phyloP scores from a whole-genome alignment of 2,888 invertebrate species.

The Pantelozetes paolii region DNA sequence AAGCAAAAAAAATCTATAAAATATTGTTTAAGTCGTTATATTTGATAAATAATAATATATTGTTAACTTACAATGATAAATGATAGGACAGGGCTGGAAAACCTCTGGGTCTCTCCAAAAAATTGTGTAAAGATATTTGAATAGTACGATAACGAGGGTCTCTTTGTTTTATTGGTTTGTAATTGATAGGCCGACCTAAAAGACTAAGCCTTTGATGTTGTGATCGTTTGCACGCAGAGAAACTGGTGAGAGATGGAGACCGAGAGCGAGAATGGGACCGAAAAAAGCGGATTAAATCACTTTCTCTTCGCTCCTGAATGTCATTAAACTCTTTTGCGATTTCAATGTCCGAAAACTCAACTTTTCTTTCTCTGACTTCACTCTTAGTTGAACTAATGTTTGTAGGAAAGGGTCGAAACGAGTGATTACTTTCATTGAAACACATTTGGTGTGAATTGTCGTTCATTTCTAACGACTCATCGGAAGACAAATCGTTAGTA shows the following conservation, averaged over 20 bases:
- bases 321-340: not conserved
- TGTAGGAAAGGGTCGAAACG: not conserved
- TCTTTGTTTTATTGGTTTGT: slow-evolving; percentile 61
- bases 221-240: slow-evolving; percentile 35
- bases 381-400: not conserved
- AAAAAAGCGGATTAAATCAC: slow-evolving; percentile 28
- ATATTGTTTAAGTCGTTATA: no score
- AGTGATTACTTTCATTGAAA: not conserved
- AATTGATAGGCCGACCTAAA: slow-evolving; percentile 84
- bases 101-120: slow-evolving; percentile 86
- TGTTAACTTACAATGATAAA: slow-evolving; percentile 85
- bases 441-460: not conserved
- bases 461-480: not conserved
- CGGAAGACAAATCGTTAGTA: not conserved
- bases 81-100: slow-evolving; percentile 82
- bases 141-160: slow-evolving; percentile 68
- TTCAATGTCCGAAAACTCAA: not conserved
- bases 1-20: no score
- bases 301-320: slow-evolving; percentile 6
- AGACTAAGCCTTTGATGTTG: slow-evolving; percentile 84
- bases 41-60: no score
- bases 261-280: slow-evolving; percentile 4
- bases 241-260: slow-evolving; percentile 30
- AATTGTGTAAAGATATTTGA: slow-evolving; percentile 87
- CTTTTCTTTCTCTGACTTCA: not conserved